Evolutionary conservation across 2,888 invertebrate genomes (phyloP), one percentile per base, ranked within the genome.

Genomic region (Nemotelus pantherinus): DNA sequence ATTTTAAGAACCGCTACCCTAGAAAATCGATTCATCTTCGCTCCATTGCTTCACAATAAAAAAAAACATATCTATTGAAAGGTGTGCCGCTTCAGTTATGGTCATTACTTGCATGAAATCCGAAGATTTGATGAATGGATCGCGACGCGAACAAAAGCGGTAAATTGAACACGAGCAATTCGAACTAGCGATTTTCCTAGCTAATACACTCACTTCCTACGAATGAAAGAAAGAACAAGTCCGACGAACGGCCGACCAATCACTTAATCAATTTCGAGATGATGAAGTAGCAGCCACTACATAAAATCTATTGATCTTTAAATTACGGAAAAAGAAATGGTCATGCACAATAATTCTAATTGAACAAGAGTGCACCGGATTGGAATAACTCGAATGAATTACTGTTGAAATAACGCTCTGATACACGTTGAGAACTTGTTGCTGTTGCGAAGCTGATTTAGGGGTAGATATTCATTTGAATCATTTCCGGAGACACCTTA

Each of bases 51-150:
- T 6, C 39, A 47, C 1, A 67, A 45, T 25, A n/a, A 67, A 6
- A 25, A 53, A 9, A 9, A 9, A 53, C 10, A 6, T 53, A 53
- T 47, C 47, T 41, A 47, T 67, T 67, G 45, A 67, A 39, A 9
- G 47, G 3, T 45, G 7, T 10, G 67, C 67, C n/a, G 45, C 47
- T 10, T 67, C 39, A 3, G 67, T 67, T 44, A 45, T 67, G 67
- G 67, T 47, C 45, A 67, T 67, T 67, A 67, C 67, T 67, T 67
- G 67, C 67, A 67, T 67, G 44, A 67, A 67, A 67, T 47, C 10
- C 67, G n/a, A 5, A 5, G 7, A 5, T 45, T 44, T 45, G 47
- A 67, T 67, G 45, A 67, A 67, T 67, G 64, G 43, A 64, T 25
- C 25, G 25, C 4, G 25, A 6, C 7, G 10, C 5, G 25, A 58